Conservation (phyloP, 2,888 invertebrate genomes). For the Oxycera nigricornis region DNA sequence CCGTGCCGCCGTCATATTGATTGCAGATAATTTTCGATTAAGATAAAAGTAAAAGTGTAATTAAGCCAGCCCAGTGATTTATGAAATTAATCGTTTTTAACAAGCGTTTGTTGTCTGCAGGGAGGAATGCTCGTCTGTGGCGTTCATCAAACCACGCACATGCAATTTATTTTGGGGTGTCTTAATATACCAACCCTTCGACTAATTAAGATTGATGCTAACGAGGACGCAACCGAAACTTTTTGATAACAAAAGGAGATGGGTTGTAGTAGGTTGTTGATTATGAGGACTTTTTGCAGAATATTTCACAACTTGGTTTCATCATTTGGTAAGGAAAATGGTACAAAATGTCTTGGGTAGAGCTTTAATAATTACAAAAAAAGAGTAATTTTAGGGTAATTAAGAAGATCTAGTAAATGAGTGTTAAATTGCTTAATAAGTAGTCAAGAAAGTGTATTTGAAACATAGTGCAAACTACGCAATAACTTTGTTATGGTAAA, state of each 20-base stretch:
- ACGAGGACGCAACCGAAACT: background rate
- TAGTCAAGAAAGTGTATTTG: too few relatives aligned
- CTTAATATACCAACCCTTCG: background rate
- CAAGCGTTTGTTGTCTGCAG: background rate
- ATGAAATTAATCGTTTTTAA: background rate
- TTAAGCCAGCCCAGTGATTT: background rate
- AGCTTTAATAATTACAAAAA: too few relatives aligned
- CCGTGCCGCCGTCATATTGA: too few relatives aligned
- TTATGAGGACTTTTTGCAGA: background rate
- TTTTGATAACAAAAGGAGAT: background rate
- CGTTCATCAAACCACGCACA: too few relatives aligned
- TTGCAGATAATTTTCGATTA: constrained; percentile 12
- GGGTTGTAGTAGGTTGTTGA: background rate
- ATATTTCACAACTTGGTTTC: too few relatives aligned
- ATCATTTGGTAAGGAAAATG: too few relatives aligned
- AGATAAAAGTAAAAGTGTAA: background rate
- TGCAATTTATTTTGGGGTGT: background rate
- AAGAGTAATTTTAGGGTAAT: too few relatives aligned
- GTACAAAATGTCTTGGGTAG: too few relatives aligned
- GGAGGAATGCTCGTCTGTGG: background rate
- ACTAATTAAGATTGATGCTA: constrained; percentile 21
- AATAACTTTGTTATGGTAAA: too few relatives aligned
- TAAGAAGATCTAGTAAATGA: too few relatives aligned
- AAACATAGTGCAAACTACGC: too few relatives aligned
- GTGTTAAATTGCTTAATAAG: too few relatives aligned